Percentiles rank a stretch among this genome's conserved stretches.
Evolutionary conservation across 2,888 invertebrate genomes (phyloP).

Genomic region (Drosophila prolongata): DNA sequence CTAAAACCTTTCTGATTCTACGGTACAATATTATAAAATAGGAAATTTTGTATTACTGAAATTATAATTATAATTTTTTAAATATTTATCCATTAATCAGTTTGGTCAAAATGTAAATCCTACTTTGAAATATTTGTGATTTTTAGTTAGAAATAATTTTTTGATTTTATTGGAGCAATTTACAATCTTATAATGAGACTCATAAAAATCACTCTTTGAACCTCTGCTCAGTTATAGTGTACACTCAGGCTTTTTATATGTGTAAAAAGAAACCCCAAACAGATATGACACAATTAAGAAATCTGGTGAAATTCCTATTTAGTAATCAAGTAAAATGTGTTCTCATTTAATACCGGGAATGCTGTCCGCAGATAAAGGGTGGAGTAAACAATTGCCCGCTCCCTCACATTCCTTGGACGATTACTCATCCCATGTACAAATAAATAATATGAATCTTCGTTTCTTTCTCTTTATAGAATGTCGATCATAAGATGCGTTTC

Average conservation of each 20-base stretch:
- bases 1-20: too few species aligned
- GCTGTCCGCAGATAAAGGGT: conserved; percentile 21
- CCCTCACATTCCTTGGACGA: conserved; percentile 33
- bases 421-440: conserved; percentile 51
- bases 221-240: too few species aligned
- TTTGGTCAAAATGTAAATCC: neutral
- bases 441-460: conserved; percentile 16
- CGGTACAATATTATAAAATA: too few species aligned
- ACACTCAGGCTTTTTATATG: too few species aligned
- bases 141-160: too few species aligned
- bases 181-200: too few species aligned
- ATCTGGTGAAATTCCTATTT: neutral
- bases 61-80: too few species aligned
- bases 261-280: too few species aligned
- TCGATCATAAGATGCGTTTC: conserved; percentile 96
- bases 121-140: neutral
- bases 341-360: conserved; percentile 9
- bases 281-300: neutral
- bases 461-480: conserved; percentile 88
- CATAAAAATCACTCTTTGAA: too few species aligned
- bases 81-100: too few species aligned
- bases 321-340: conserved; percentile 6
- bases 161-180: too few species aligned
- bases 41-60: too few species aligned
- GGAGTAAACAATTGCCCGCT: conserved; percentile 21